Conservation (phyloP, 2,888 invertebrate species). For the Cheilosia urbana region DNA sequence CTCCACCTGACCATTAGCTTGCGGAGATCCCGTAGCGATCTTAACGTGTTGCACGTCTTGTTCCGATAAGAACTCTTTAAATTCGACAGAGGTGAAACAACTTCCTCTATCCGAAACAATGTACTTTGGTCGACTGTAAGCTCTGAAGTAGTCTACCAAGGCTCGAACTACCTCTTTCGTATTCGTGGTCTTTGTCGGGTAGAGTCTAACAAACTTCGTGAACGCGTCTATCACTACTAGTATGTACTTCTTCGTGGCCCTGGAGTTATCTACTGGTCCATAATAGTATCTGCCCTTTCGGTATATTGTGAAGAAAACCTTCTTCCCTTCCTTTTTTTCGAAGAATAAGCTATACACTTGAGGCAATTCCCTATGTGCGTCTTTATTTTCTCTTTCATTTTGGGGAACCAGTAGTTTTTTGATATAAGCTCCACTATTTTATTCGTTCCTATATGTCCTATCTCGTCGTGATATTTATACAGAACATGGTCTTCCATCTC, state of each 20-base stretch:
- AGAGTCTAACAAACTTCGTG: constrained; percentile 19
- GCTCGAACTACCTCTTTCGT: constrained; percentile 8
- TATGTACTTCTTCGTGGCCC: background rate
- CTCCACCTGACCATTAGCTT: constrained; percentile 43
- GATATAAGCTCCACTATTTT: background rate
- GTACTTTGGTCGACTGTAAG: constrained; percentile 11
- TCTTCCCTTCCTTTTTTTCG: background rate
- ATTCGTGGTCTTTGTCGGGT: constrained; percentile 14
- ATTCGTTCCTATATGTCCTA: background rate
- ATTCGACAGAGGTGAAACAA: background rate
- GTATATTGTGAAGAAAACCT: constrained; percentile 1
- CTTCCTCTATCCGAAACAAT: no score
- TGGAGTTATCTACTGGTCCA: constrained; percentile 2
- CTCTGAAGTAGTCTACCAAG: constrained; percentile 15
- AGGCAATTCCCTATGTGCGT: background rate
- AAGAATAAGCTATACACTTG: background rate
- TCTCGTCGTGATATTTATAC: background rate
- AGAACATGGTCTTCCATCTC: background rate
- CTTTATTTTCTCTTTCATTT: background rate
- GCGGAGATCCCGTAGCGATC: background rate
- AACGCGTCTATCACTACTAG: constrained; percentile 32
- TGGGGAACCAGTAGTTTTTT: background rate
- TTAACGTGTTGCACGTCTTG: background rate
- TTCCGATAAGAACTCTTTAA: background rate
- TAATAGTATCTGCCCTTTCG: background rate